These are phyloP conservation scores for Napeogenes sylphis DNA, from an alignment of 2,888 invertebrate genomes.

Conservation along the genomic window DNA sequence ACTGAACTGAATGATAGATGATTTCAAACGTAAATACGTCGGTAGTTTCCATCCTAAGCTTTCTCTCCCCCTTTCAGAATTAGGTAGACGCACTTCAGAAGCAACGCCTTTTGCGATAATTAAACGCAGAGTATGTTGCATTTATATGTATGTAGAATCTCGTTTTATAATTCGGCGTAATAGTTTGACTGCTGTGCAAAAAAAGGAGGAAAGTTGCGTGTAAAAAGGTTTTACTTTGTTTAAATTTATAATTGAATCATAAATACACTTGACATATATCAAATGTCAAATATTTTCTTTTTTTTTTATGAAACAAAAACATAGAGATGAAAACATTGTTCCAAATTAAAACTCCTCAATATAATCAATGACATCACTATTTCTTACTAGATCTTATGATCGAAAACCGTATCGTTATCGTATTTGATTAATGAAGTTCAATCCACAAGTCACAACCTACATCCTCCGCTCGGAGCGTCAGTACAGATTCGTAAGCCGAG, in stretches of 20 bases:
- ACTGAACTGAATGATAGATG: background rate
- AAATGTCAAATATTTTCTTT: too few species aligned
- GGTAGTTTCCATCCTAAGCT: slow-evolving; percentile 17
- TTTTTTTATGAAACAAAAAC: too few species aligned
- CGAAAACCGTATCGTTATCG: slow-evolving; percentile 45
- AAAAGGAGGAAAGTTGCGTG: too few species aligned
- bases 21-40: slow-evolving; percentile 14
- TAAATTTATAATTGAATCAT: too few species aligned
- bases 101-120: slow-evolving; percentile 11
- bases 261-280: too few species aligned
- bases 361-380: slow-evolving; percentile 15
- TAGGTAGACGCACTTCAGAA: slow-evolving; percentile 15
- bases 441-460: slow-evolving; percentile 51
- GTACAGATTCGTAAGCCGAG: slow-evolving; percentile 65
- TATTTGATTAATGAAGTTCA: slow-evolving; percentile 60
- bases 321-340: too few species aligned
- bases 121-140: background rate
- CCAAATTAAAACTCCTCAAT: too few species aligned
- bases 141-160: background rate
- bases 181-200: too few species aligned
- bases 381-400: slow-evolving; percentile 32
- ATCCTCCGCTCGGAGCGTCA: slow-evolving; percentile 44
- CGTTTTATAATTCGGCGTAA: too few species aligned
- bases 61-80: slow-evolving; percentile 16
- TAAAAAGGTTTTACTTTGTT: too few species aligned